Evolutionary conservation across 2,797 vertebrate genomes (phyloP).

Genomic region (Danionella dracula): DNA sequence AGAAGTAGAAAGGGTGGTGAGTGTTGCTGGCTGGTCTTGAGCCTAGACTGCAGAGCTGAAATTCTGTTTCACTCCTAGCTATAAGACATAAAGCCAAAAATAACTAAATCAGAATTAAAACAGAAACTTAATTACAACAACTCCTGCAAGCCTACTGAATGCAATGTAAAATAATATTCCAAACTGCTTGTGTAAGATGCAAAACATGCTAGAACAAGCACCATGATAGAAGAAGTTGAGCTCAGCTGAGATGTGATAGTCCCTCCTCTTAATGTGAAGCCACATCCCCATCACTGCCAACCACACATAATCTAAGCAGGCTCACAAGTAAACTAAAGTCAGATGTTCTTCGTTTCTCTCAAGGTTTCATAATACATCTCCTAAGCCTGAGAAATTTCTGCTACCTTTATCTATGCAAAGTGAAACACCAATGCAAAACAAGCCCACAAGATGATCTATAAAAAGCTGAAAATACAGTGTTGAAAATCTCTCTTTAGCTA

Average conservation of each 20-base stretch:
- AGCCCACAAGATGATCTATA: background rate
- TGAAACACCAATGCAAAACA: too few relatives aligned
- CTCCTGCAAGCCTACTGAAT: too few relatives aligned
- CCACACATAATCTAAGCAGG: conserved; percentile 9
- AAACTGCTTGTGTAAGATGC: background rate
- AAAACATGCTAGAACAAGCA: background rate
- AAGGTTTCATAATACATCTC: conserved; percentile 2
- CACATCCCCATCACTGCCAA: background rate
- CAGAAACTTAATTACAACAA: too few relatives aligned
- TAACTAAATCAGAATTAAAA: too few relatives aligned
- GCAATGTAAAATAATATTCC: too few relatives aligned
- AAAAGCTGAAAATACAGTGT: conserved; percentile 14
- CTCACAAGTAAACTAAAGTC: conserved; percentile 6
- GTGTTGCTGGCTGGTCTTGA: too few relatives aligned
- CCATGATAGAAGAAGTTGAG: too few relatives aligned
- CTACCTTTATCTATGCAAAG: background rate
- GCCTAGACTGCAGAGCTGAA: too few relatives aligned
- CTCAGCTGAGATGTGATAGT: background rate
- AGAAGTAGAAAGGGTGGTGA: too few relatives aligned
- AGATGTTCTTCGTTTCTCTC: conserved; percentile 30
- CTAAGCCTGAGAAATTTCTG: conserved; percentile 1
- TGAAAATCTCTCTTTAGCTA: conserved; percentile 11
- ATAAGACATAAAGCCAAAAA: too few relatives aligned
- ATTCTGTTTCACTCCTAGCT: too few relatives aligned
- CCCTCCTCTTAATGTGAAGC: background rate